Evolutionary conservation across 2,113 vertebrate genomes (phyloP), one percentile per base, ranked within the genome.

Genomic region (Mustela nigripes): DNA sequence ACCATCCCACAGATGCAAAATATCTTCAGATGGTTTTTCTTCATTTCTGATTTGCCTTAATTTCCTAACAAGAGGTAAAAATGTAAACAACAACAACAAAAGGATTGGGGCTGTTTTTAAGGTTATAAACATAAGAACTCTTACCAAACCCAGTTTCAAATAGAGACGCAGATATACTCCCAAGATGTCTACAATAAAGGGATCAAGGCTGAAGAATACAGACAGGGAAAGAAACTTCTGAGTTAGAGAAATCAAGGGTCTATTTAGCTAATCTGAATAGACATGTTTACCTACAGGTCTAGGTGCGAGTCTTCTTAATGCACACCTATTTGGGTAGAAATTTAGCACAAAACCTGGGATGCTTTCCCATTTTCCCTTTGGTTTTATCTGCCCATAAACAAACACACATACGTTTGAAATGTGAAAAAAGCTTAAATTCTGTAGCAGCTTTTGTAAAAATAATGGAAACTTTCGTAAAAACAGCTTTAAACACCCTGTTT

Each of bases 401-500:
- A 98, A 97, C 56, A 98, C 74, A 95, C 76, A 97, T 86, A 95
- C 90, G 11, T 91, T 86, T 88, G 67, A 95, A 97, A 98, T 96
- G 80, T 97, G 80, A 36, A 78, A 67, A 87, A 85, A 93, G 53
- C 91, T 86, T 76, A 91, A 97, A 96, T 63, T 91, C 81, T 84
- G 28, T 76, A 95, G 87, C 36, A 98, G 92, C 84, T 96, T 98
- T 98, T 92, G 82, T 24, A 80, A 97, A 97, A 96, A 96, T 90
- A 94, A 96, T 78, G 86, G 69, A 89, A 98, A 92, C 91, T 96
- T 95, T 84, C 62, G 2, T 79, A 94, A 96, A 97, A 98, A 97
- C 95, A 97, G 93, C 65, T 92, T 93, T 97, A 97, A 98, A 98
- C 88, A 97, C 76, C 62, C 65, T 96, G 95, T 79, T 96, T 95